Evolutionary conservation across 2,888 invertebrate species (phyloP), one percentile per base, ranked within the genome.

Genomic region (Himalopsyche anomala): DNA sequence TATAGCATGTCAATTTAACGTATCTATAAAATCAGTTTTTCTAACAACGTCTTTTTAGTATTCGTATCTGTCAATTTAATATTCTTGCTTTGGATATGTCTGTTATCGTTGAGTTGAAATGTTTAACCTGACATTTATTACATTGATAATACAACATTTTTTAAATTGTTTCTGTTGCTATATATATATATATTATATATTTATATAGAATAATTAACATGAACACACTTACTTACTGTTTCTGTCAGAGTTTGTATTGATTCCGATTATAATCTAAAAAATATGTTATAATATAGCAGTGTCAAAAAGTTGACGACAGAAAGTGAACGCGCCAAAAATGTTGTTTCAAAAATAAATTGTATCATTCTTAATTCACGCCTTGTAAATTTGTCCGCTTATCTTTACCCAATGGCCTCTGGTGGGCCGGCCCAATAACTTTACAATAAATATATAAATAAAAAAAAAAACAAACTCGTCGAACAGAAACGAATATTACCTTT

Each of bases 391-490:
- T 36, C 91, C 93, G 92, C 84, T 85, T 87, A 88, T 87, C 88
- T 88, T 56, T 87, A 80, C 93, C 93, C 93, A 92, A 91, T 92
- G 92, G 90, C 91, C 91, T 91, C 36, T 90, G 91, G 93, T 92
- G 93, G 93, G 93, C 90, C 87, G 93, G 93, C 92, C 93, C 85
- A 84, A 82, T 42, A 45, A 17, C 84, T 74, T 40, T 74, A 56
- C 40, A 45, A 42, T 83, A 40, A 82, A 11, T n/a, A 91, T 91
- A 91, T 28, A 28, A 28, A 28, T n/a, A 28, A 85, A 86, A 91
- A 91, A 91, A 90, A 91, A 92, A 92, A 91, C 91, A 92, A 92
- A 92, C 92, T 92, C 92, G 92, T 93, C 93, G 92, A 93, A 89
- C 51, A 81, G 15, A 84, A 85, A 56, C 83, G 85, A 83, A 80